These are phyloP conservation scores for Thysanoteuthis rhombus DNA, from an alignment of 2,888 invertebrate genomes.

Conservation along the genomic window DNA sequence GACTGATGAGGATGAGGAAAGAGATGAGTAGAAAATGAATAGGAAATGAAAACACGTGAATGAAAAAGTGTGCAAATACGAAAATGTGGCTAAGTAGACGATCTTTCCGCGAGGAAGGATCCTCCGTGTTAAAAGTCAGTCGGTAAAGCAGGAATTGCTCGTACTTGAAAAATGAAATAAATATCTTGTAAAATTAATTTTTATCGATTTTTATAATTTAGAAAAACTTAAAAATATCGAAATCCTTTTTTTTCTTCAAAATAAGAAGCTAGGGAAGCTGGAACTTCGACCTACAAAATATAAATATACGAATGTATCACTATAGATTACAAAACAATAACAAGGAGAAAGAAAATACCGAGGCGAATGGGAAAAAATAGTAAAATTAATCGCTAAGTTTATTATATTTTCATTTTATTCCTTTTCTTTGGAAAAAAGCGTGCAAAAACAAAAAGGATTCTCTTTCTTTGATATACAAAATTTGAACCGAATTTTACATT, in stretches of 20 bases:
- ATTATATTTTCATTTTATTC: not conserved
- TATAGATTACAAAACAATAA: not conserved
- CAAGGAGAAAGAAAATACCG: not conserved
- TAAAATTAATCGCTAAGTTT: not conserved
- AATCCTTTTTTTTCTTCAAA: not conserved
- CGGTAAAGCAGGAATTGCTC: not conserved
- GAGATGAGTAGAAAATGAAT: too few species aligned
- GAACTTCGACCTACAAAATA: not conserved
- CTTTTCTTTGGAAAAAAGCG: not conserved
- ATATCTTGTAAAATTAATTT: not conserved
- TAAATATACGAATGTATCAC: not conserved
- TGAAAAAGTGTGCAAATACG: not conserved
- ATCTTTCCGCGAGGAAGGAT: not conserved
- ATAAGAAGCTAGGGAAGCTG: not conserved
- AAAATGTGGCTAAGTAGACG: not conserved
- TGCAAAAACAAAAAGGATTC: not conserved
- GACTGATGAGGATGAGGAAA: too few species aligned
- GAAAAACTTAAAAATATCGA: not conserved
- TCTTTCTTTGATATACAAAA: not conserved
- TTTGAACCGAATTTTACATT: not conserved
- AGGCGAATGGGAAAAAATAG: not conserved
- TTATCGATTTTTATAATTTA: not conserved
- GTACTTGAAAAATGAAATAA: not conserved
- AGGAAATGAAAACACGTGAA: not conserved
- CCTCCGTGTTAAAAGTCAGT: not conserved